Conservation (phyloP, 2,888 invertebrate species). For the Drosophila melanosoma region DNA sequence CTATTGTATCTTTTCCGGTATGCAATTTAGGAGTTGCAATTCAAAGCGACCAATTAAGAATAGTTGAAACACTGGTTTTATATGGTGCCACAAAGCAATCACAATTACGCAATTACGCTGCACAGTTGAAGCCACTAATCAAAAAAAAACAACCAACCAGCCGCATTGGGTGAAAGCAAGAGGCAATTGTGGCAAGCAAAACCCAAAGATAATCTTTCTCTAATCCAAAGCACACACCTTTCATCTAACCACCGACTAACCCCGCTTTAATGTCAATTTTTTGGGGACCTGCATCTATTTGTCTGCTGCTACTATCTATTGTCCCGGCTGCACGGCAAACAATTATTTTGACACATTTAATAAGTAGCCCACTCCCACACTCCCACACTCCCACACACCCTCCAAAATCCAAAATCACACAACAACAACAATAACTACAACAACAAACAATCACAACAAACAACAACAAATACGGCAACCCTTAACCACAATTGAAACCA, state of each 20-base stretch:
- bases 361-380: slow-evolving; percentile 43
- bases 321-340: slow-evolving; percentile 66
- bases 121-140: slow-evolving; percentile 54
- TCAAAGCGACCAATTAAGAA: slow-evolving; percentile 2
- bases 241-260: slow-evolving; percentile 52
- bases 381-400: background rate
- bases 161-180: slow-evolving; percentile 12
- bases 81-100: slow-evolving; percentile 48
- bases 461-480: slow-evolving; percentile 38
- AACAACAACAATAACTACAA: slow-evolving; percentile 27
- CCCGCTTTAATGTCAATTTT: slow-evolving; percentile 38
- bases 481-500: slow-evolving; percentile 69
- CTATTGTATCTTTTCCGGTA: background rate
- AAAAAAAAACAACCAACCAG: slow-evolving; percentile 11
- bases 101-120: slow-evolving; percentile 58
- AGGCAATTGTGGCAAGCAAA: slow-evolving; percentile 3
- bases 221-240: slow-evolving; percentile 30
- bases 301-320: slow-evolving; percentile 32
- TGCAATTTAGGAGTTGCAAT: slow-evolving; percentile 14
- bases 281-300: slow-evolving; percentile 21
- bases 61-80: slow-evolving; percentile 45
- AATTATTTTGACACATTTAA: slow-evolving; percentile 76
- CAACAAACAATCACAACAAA: slow-evolving; percentile 32
- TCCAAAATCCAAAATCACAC: slow-evolving; percentile 33
- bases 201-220: slow-evolving; percentile 7